Evolutionary conservation across 2,113 vertebrate species (phyloP).

Genomic region (Crotalus viridis): DNA sequence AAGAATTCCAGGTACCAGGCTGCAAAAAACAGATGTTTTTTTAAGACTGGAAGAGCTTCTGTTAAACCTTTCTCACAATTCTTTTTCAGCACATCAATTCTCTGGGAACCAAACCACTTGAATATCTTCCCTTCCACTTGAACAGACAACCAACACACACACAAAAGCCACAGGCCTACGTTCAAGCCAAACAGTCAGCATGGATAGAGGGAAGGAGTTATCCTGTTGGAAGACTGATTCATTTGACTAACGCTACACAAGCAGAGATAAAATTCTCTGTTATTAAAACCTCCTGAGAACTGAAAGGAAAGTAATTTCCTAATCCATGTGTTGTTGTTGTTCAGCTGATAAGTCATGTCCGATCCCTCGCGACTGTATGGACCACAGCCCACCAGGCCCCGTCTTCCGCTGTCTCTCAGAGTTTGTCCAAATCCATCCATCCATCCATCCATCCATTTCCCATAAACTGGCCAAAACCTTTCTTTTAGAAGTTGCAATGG

Average conservation of each 20-base stretch:
- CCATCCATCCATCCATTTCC: background rate
- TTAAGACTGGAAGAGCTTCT: slow-evolving; percentile 36
- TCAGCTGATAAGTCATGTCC: no score
- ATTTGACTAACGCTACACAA: background rate
- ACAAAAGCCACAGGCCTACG: background rate
- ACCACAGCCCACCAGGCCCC: no score
- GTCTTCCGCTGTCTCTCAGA: no score
- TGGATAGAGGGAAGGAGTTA: background rate
- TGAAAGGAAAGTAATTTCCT: no score
- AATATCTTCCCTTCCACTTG: background rate
- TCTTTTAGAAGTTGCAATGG: no score
- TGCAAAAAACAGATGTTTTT: slow-evolving; percentile 19
- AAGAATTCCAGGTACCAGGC: slow-evolving; percentile 47
- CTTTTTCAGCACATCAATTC: background rate
- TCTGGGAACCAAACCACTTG: background rate
- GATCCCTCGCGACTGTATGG: no score
- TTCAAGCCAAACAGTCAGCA: background rate
- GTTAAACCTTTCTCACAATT: slow-evolving; percentile 24
- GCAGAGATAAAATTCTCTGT: background rate
- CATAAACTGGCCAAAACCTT: background rate
- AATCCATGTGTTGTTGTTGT: no score
- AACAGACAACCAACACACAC: background rate
- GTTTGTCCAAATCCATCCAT: background rate
- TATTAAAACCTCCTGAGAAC: background rate
- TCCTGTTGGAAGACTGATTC: background rate